These are phyloP conservation scores for Ramphastos sulfuratus DNA, from an alignment of 2,113 vertebrate genomes.

Conservation along the genomic window DNA sequence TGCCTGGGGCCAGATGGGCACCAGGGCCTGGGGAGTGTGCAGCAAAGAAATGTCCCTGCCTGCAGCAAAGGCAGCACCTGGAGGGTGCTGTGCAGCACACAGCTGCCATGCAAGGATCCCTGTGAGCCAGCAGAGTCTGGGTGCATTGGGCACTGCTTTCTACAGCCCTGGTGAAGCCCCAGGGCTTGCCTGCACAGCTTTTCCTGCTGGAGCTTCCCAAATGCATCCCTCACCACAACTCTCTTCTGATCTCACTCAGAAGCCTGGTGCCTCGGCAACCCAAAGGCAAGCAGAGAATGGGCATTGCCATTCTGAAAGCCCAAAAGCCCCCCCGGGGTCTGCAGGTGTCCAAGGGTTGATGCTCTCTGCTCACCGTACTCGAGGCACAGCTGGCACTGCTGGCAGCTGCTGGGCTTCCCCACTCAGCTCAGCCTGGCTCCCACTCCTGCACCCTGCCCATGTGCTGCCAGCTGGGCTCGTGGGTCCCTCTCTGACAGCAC, in stretches of 20 bases:
- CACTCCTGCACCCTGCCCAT: rapidly evolving
- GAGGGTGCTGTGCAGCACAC: no score
- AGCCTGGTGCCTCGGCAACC: not conserved
- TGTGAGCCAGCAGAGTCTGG: no score
- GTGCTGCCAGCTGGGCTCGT: not conserved
- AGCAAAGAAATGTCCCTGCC: not conserved
- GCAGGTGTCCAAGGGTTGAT: not conserved
- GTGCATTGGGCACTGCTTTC: not conserved
- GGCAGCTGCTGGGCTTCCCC: not conserved
- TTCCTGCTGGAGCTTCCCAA: not conserved
- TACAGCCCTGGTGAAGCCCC: not conserved
- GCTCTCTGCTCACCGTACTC: not conserved
- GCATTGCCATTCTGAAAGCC: not conserved
- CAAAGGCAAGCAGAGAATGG: not conserved
- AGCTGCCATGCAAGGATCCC: no score
- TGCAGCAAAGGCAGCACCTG: not conserved
- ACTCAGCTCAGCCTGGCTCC: not conserved
- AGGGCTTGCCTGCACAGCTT: rapidly evolving
- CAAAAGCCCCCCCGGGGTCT: not conserved
- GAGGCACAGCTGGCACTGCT: rapidly evolving
- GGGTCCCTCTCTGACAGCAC: not conserved
- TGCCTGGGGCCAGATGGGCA: not conserved
- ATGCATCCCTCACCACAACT: not conserved
- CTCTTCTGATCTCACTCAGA: not conserved
- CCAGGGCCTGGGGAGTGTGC: no score